Base-by-base conservation (phyloP, 1,140 invertebrate genomes). In the Ceratoteleas bidentatus region DNA sequence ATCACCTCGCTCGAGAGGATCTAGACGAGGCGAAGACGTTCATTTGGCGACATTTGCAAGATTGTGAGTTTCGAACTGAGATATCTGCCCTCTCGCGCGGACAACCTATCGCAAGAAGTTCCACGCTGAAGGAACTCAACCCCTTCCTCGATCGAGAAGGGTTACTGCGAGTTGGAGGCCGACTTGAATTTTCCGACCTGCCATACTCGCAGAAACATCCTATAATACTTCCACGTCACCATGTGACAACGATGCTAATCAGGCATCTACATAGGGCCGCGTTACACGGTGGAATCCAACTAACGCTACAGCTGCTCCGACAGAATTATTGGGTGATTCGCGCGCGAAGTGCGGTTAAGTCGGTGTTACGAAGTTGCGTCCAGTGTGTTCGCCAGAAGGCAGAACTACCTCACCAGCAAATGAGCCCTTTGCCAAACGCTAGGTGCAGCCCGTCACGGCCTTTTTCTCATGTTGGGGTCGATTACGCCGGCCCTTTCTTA, bases 401-500 rank as follows among this genome's bases (percentile, higher is more conserved):
- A 3, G 8, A 3, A 7, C 0, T 8, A 1, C 16, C 8, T 8
- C 10, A 6, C 0, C 58, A 49, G 7, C 11, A 16, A 14, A 61
- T 61, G 58, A 34, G 16, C 14, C 58, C 58, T 6, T 14, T 61
- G 11, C 58, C 58, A 0, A 2, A 6, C 0, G 13, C 14, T 11
- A 9, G 57, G 0, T 60, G 38, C 9, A 45, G 14, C 3, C 9
- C 6, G 2, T 45, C 36, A 1, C 57, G 15, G 11, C 14, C 10
- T 1, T 60, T 60, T 40, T 10, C 38, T 0, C 57, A 60, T 11
- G 14, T 24, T 0, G 50, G 62, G 0, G 36, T 54, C 0, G 50
- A 66, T 13, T 66, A 54, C n/a, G 10, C 50, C 6, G 50, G 62
- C 2, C 52, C 61, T 4, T 40, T 40, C 10, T 7, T n/a, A 0